Conservation (phyloP, 2,888 invertebrate genomes). For the Scaptomyza cyrtandrae region DNA sequence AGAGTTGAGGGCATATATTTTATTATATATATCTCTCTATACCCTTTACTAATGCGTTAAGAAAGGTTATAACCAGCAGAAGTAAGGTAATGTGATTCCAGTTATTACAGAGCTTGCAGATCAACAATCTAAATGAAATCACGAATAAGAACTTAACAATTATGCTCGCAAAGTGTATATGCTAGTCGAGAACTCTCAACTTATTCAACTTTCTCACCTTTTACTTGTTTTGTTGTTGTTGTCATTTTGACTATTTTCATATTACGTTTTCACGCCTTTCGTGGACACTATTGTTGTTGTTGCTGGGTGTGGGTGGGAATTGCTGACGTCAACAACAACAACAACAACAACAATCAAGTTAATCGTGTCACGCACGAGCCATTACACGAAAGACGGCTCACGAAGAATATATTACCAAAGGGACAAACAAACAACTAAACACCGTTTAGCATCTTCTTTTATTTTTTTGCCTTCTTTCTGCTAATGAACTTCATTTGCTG, state of each 20-base stretch:
- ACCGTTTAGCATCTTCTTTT: conserved; percentile 38
- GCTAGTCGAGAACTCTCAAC: not conserved
- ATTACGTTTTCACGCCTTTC: conserved; percentile 22
- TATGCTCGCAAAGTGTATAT: not conserved
- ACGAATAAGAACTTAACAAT: no score
- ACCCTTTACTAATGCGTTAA: not conserved
- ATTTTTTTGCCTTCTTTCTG: not conserved
- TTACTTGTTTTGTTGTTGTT: not conserved
- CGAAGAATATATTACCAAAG: conserved; percentile 4
- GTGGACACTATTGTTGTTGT: conserved; percentile 13
- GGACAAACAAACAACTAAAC: conserved; percentile 29
- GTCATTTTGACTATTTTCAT: not conserved
- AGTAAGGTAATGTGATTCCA: no score
- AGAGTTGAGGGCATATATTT: no score
- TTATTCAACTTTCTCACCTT: not conserved
- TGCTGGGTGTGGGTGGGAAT: not conserved
- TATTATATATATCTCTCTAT: not conserved
- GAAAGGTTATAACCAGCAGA: not conserved
- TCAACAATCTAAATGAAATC: no score
- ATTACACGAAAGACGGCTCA: conserved; percentile 4
- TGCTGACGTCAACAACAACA: conserved; percentile 15
- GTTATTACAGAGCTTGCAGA: no score
- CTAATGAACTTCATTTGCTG: conserved; percentile 67
- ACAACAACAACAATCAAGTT: conserved; percentile 2
- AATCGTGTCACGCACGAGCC: conserved; percentile 22